These are phyloP conservation scores for Anguilla anguilla DNA, from an alignment of 2,797 vertebrate species.

Conservation along the genomic window DNA sequence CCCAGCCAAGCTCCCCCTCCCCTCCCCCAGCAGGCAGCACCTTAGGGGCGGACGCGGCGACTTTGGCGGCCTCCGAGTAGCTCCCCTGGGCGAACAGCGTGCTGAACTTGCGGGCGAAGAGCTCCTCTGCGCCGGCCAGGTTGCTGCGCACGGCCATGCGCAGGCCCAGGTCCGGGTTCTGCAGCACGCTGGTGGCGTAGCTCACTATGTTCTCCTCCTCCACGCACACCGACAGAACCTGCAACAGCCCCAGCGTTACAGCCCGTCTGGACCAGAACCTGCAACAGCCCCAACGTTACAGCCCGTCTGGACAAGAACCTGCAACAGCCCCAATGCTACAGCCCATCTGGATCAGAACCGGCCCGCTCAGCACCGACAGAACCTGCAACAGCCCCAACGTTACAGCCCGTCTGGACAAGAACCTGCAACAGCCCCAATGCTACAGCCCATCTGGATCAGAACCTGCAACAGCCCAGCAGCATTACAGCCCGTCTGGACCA, in stretches of 20 bases:
- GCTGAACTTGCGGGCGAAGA: slow-evolving; percentile 89
- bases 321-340: background rate
- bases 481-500: background rate
- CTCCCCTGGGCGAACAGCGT: slow-evolving; percentile 87
- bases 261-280: slow-evolving; percentile 69
- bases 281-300: slow-evolving; percentile 24
- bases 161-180: slow-evolving; percentile 89
- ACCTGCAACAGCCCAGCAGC: background rate
- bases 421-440: background rate
- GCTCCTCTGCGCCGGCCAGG: slow-evolving; percentile 87
- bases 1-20: background rate
- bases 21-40: slow-evolving; percentile 54
- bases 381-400: slow-evolving; percentile 69
- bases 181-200: slow-evolving; percentile 86
- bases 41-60: slow-evolving; percentile 90
- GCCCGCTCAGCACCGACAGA: no score
- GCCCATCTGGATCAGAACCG: no score
- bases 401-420: background rate
- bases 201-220: slow-evolving; percentile 95
- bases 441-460: background rate
- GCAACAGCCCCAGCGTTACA: slow-evolving; percentile 24
- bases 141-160: slow-evolving; percentile 89
- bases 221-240: slow-evolving; percentile 93
- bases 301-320: background rate
- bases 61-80: slow-evolving; percentile 88